phyloP scores from a whole-genome alignment of 2,888 invertebrate species.

The Mycalesis mineus region DNA sequence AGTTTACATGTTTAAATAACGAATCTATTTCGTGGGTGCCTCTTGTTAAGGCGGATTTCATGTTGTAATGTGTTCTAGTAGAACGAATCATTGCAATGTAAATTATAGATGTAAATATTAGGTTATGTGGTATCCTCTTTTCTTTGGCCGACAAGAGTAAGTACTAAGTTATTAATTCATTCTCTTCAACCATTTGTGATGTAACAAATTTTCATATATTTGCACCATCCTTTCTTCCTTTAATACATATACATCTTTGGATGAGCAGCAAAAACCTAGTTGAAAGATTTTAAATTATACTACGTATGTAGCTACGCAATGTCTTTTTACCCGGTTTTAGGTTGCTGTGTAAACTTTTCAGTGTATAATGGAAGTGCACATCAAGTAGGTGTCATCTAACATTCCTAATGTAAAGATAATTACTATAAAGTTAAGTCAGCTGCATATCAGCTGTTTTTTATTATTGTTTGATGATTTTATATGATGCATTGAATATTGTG shows the following conservation, averaged over 20 bases:
- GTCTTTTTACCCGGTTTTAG: neutral
- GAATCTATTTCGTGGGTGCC: neutral
- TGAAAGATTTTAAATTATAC: neutral
- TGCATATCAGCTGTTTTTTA: neutral
- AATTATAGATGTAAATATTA: constrained; percentile 45
- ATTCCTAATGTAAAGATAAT: neutral
- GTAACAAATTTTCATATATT: neutral
- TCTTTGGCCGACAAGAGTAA: constrained; percentile 55
- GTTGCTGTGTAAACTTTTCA: neutral
- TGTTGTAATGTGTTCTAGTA: neutral
- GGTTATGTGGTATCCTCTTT: constrained; percentile 64
- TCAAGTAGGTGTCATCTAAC: neutral
- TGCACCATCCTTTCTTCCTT: neutral
- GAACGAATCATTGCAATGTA: constrained; percentile 20
- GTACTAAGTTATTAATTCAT: constrained; percentile 30
- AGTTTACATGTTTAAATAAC: neutral
- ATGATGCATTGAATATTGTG: too few relatives aligned
- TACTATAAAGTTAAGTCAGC: too few relatives aligned
- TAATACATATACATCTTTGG: neutral
- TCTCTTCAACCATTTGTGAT: neutral
- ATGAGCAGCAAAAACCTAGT: neutral
- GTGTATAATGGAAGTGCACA: neutral
- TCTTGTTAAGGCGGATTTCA: neutral
- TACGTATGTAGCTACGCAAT: neutral
- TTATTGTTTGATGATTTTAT: too few relatives aligned